Evolutionary conservation across 2,113 vertebrate genomes (phyloP), one percentile per base, ranked within the genome.

Genomic region (Deroptyus accipitrinus): DNA sequence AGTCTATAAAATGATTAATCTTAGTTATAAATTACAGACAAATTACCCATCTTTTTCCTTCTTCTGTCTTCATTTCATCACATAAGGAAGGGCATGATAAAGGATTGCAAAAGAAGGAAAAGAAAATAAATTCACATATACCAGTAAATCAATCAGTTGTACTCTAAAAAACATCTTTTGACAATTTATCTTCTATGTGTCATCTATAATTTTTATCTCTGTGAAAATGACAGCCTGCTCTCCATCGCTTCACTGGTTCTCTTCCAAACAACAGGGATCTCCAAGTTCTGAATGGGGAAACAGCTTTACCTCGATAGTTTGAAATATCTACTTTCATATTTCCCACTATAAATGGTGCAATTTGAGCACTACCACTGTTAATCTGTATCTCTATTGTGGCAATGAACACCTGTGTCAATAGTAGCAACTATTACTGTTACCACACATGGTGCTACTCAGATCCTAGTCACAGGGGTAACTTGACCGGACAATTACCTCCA

Each of bases 1-100:
- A 69, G 6, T 16, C 70, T 27, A 42, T 24, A 23, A 75, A 62
- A 69, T 46, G 14, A 68, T 51, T 62, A 72, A 70, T 64, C 33
- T 96, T 86, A 93, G 94, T 41, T 48, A 83, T 72, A 4, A 88
- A 92, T 68, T 88, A 18, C 16, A 87, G 91, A 80, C 63, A 83
- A 94, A 95, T 99, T 98, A 99, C 99, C 99, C 98, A 77, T 98
- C 98, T 94, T 93, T 97, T 94, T 98, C 98, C 97, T 97, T 98
- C 75, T 97, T 98, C 97, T 98, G 98, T 94, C 99, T 99, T 97
- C 98, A 96, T 96, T 97, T 93, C 88, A 95, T 88, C 33, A 39
- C 16, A 76, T 44, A 95, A 92, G 88, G 82, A 92, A 64, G 76
- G 81, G 73, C 83, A 10, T 64, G 86, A 96, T 93, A 75, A 55